Percentiles rank a stretch among this genome's conserved stretches.
These are phyloP conservation scores for Harpagus bidentatus DNA, from an alignment of 2,113 vertebrate species.

Conservation along the genomic window DNA sequence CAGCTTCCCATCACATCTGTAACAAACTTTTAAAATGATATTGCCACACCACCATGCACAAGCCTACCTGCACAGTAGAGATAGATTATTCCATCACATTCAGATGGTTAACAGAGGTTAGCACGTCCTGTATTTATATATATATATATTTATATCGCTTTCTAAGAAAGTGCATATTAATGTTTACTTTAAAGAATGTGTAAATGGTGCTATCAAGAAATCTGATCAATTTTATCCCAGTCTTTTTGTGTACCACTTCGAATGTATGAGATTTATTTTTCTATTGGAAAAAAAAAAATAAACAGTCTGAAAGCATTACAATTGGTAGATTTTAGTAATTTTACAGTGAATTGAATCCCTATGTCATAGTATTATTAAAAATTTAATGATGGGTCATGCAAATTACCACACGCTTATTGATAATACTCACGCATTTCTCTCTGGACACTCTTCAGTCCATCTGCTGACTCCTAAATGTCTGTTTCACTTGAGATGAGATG, in stretches of 20 bases:
- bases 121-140: slow-evolving; percentile 80
- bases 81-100: slow-evolving; percentile 85
- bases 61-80: slow-evolving; percentile 84
- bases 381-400: slow-evolving; percentile 69
- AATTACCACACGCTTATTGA: slow-evolving; percentile 66
- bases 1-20: slow-evolving; percentile 89
- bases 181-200: slow-evolving; percentile 90
- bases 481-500: slow-evolving; percentile 45
- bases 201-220: slow-evolving; percentile 90
- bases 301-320: slow-evolving; percentile 88
- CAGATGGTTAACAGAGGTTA: slow-evolving; percentile 88
- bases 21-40: slow-evolving; percentile 84
- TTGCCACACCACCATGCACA: slow-evolving; percentile 85
- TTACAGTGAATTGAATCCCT: slow-evolving; percentile 80
- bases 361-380: slow-evolving; percentile 70
- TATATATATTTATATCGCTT: slow-evolving; percentile 88
- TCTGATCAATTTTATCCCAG: slow-evolving; percentile 88
- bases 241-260: slow-evolving; percentile 88
- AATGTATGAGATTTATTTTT: slow-evolving; percentile 93
- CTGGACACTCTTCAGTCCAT: slow-evolving; percentile 52
- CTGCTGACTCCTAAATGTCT: slow-evolving; percentile 54
- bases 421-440: slow-evolving; percentile 54
- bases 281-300: slow-evolving; percentile 86
- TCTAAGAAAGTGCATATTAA: slow-evolving; percentile 91
- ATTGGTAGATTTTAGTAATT: slow-evolving; percentile 91